A percentile compares a stretch with the other conserved stretches of the same genome.
Conservation (phyloP, 1,140 invertebrate species). For the Drosophila seguyi region DNA sequence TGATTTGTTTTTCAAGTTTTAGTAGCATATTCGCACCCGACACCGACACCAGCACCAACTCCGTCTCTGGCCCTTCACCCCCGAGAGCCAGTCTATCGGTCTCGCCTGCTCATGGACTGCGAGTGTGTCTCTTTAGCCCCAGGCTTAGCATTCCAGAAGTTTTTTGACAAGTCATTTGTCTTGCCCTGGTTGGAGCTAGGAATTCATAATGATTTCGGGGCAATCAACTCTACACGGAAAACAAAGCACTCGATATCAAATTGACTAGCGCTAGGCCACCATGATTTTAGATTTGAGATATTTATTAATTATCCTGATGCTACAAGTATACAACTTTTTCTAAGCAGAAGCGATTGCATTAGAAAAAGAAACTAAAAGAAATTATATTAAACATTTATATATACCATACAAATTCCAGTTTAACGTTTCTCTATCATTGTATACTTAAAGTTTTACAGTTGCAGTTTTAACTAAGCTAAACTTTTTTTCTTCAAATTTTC, state of each 20-base stretch:
- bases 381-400: too few species aligned
- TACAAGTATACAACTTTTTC: too few species aligned
- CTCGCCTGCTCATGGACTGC: background rate
- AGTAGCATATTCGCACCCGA: constrained; percentile 20
- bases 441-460: too few species aligned
- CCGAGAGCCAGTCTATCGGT: constrained; percentile 31
- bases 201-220: constrained; percentile 19
- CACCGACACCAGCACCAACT: constrained; percentile 4
- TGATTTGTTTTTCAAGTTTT: constrained; percentile 65
- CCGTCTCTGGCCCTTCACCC: background rate
- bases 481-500: too few species aligned
- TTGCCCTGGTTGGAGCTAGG: constrained; percentile 59
- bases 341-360: background rate
- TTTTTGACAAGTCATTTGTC: constrained; percentile 65
- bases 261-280: constrained; percentile 3
- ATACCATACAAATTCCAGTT: too few species aligned
- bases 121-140: constrained; percentile 15
- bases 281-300: too few species aligned
- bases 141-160: constrained; percentile 48
- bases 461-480: too few species aligned
- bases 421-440: too few species aligned
- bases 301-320: too few species aligned
- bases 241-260: background rate
- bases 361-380: too few species aligned
- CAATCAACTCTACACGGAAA: constrained; percentile 10